Conservation (phyloP, 2,113 vertebrate genomes). For the Cryptotis parvus region DNA sequence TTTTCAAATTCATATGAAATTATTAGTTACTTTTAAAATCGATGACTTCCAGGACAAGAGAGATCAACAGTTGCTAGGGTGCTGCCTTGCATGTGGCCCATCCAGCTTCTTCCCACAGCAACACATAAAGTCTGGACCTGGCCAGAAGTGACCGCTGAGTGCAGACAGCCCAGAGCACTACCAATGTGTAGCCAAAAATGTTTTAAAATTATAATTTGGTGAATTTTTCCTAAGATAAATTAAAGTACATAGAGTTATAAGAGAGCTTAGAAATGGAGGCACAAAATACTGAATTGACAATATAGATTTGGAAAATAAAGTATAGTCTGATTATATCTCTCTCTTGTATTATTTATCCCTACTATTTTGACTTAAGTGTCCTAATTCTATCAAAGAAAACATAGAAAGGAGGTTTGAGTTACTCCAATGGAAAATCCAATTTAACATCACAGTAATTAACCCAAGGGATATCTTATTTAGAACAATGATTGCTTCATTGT, state of each 20-base stretch:
- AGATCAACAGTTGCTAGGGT: too few species aligned
- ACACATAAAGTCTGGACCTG: too few species aligned
- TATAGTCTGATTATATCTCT: background rate
- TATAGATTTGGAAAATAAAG: background rate
- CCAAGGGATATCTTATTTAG: background rate
- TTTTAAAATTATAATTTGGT: too few species aligned
- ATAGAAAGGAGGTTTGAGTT: background rate
- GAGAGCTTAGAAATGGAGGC: background rate
- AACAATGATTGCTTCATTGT: background rate
- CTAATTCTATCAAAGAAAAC: background rate
- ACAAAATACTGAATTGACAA: background rate
- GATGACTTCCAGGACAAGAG: background rate
- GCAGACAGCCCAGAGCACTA: too few species aligned
- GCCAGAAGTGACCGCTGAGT: too few species aligned
- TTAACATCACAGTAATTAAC: background rate
- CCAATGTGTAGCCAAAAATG: too few species aligned
- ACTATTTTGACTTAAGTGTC: background rate
- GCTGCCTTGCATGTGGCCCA: too few species aligned
- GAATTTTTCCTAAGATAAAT: background rate
- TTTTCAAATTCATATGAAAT: slow-evolving; percentile 9
- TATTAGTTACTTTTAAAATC: background rate
- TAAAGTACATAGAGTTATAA: background rate
- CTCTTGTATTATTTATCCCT: background rate
- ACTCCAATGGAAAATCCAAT: too few species aligned
- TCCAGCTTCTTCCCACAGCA: too few species aligned